Base-by-base conservation (phyloP, 2,797 vertebrate genomes). In the Dallia pectoralis region DNA sequence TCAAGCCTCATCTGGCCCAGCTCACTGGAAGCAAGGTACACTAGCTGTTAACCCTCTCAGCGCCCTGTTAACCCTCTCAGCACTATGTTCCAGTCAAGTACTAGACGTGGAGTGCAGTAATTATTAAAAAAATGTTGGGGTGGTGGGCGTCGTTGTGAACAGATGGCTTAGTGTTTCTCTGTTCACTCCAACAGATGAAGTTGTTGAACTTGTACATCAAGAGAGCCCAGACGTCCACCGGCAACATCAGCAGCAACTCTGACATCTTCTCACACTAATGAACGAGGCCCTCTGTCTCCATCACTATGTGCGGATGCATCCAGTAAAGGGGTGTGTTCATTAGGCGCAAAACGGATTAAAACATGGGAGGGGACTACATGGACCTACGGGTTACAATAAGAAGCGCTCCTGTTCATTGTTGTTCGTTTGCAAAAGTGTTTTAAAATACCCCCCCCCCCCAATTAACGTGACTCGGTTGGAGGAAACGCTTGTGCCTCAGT, bases 201-300 rank as follows among this genome's bases (percentile, higher is more conserved):
- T 93, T 99, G 70, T 89, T 99, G 65, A 99, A 99, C 87, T 92
- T 99, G 72, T 99, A 99, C 87, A 99, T 99, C 92, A 98, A 97
- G 89, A 91, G 97, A 80, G 97, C 97, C 12, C 97, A 98, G 86
- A 96, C 96, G 4, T 96, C 96, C 75, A 96, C 96, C 91, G 97
- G 96, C 92, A 98, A 95, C 94, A 98, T 96, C 94, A 97, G 96
- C 93, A 95, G 95, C 79, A 98, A 96, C 71, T 98, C 97, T 0
- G 97, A 99, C 33, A 95, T 94, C 82, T 94, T 92, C 36, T 92
- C 92, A 70, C 90, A 93, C 75, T 75, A 83, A 78, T 68, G 82
- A 72, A 76, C 16, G 6, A 22, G 30, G 30, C 18, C 68, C 19
- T 59, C 32, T 12, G 16, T 27, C 29, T 32, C 27, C 61, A 63